phyloP scores from a whole-genome alignment of 1,140 invertebrate species.

The Berghia stephanieae region DNA sequence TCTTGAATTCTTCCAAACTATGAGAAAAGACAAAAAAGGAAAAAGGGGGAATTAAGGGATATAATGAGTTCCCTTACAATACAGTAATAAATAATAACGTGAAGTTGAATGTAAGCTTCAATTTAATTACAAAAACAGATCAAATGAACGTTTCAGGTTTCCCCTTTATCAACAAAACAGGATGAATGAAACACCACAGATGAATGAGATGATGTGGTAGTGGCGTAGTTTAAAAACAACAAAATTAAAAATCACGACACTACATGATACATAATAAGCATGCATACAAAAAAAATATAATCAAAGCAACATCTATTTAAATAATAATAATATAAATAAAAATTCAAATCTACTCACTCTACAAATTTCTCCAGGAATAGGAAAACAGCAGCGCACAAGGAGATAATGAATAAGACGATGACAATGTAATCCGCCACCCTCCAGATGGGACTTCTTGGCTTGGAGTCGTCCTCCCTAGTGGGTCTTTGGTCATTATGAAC shows the following conservation, averaged over 20 bases:
- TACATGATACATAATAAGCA: no score
- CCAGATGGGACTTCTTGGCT: slow-evolving; percentile 25
- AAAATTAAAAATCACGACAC: no score
- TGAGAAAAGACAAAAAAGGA: background rate
- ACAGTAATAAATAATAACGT: background rate
- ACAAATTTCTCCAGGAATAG: slow-evolving; percentile 29
- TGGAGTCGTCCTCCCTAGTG: slow-evolving; percentile 17
- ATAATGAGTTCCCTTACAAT: background rate
- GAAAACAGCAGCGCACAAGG: slow-evolving; percentile 22
- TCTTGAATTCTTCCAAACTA: slow-evolving; percentile 31
- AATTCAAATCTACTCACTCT: slow-evolving; percentile 17
- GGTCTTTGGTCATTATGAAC: slow-evolving; percentile 28
- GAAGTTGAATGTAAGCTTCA: background rate
- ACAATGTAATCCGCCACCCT: slow-evolving; percentile 29
- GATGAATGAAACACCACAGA: no score
- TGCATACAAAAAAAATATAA: background rate
- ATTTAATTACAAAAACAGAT: no score
- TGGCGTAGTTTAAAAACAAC: no score
- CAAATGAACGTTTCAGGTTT: no score
- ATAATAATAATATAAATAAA: background rate
- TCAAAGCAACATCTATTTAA: background rate
- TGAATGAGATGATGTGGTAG: no score
- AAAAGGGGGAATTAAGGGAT: background rate
- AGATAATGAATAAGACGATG: slow-evolving; percentile 30
- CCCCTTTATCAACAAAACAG: no score